Percentiles rank a stretch among this genome's conserved stretches.
Evolutionary conservation across 2,797 vertebrate species (phyloP).

Genomic region (Ctenochaetus hawaiiensis): DNA sequence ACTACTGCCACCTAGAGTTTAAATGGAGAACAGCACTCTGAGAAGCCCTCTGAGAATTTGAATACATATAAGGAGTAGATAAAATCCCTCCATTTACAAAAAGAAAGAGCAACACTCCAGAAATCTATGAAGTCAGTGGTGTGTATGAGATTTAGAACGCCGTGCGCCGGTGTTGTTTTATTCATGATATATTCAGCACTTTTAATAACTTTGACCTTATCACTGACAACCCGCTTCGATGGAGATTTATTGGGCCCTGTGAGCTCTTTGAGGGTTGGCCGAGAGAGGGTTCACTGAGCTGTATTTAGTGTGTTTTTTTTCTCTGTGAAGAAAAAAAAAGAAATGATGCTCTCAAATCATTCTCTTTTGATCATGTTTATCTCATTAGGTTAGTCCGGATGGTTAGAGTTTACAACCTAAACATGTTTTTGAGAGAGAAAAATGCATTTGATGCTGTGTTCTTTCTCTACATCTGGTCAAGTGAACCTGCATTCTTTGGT

Average conservation of each 20-base stretch:
- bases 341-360: constrained; percentile 49
- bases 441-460: constrained; percentile 47
- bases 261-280: constrained; percentile 76
- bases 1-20: constrained; percentile 80
- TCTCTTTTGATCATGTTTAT: constrained; percentile 50
- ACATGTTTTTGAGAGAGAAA: constrained; percentile 39
- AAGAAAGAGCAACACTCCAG: constrained; percentile 42
- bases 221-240: constrained; percentile 70
- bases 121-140: constrained; percentile 50
- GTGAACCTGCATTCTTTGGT: constrained; percentile 51
- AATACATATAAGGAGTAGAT: constrained; percentile 51
- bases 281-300: constrained; percentile 78
- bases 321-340: constrained; percentile 37
- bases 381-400: constrained; percentile 58
- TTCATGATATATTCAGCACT: constrained; percentile 75
- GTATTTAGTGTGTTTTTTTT: constrained; percentile 44
- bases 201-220: constrained; percentile 83
- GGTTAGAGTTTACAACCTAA: constrained; percentile 33
- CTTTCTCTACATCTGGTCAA: constrained; percentile 58
- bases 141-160: constrained; percentile 47
- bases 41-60: constrained; percentile 29
- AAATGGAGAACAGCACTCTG: constrained; percentile 19
- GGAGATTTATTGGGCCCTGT: constrained; percentile 77
- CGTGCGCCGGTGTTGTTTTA: constrained; percentile 58
- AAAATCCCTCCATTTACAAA: constrained; percentile 54